Evolutionary conservation across 1,140 invertebrate genomes (phyloP), one percentile per base, ranked within the genome.

Genomic region (Drosophila guanche): DNA sequence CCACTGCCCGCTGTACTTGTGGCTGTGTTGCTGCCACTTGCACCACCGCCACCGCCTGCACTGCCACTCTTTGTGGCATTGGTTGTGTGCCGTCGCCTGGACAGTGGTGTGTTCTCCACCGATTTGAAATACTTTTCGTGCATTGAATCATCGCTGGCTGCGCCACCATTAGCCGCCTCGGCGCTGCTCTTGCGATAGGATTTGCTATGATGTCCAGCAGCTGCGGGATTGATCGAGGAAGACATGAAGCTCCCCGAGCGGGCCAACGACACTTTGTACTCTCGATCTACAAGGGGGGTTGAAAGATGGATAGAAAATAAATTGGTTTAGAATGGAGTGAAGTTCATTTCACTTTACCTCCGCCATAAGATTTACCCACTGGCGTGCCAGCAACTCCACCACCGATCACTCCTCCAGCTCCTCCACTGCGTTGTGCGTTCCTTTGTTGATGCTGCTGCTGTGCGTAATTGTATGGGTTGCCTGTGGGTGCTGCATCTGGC

Each of bases 61-160:
- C 16, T 43, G 33, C 65, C 53, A 68, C 70, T 73, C 8, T 74
- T 73, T 0, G 51, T 86, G 29, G 84, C 69, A 48, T 91, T 83
- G n/a, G 91, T 88, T 33, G 89, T 90, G 63, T 91, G 89, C 0
- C 91, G 77, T n/a, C 93, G 92, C 53, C 93, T 91, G 14, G 93
- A 93, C 43, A 94, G 75, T 7, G 93, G 93, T 41, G 93, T 94
- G 79, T 93, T 94, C 67, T 94, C 93, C 47, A 94, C 93, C 20
- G 93, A 94, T 76, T 94, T 94, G 75, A 96, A 94, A 81, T 96
- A 96, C 76, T 95, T 95, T 81, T 96, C 96, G 89, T 96, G 95
- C 95, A 96, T 96, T 0, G 95, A 95, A 91, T 96, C 95, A 79
- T 96, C 95, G 27, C 93, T 93, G 22, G 92, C 92, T 5, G 93